Evolutionary conservation across 2,113 vertebrate genomes (phyloP), one percentile per base, ranked within the genome.

Genomic region (Peromyscus maniculatus): DNA sequence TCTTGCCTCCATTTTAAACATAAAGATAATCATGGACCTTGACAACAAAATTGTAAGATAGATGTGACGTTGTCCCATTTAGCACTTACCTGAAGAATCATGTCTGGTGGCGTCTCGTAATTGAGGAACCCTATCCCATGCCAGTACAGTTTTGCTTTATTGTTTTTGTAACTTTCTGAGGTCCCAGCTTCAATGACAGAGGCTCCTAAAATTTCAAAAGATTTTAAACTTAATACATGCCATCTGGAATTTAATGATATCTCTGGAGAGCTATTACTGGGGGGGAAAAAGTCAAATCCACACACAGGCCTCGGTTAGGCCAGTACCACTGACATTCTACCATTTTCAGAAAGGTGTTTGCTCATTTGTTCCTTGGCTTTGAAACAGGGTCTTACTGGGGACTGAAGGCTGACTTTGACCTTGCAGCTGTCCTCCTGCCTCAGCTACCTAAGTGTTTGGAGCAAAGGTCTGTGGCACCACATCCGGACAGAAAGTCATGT

Each of bases 51-150:
- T 64, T 4, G 7, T 91, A 57, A 77, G 94, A 36, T 16, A 57
- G 10, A 39, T 3, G 74, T 28, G 36, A 9, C 6, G 31, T 74
- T 1, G 21, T 80, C n/a, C 79, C 11, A 36, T 22, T 74, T 36
- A 15, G 52, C 39, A 79, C 31, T 82, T 96, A 98, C 98, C 98
- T 98, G 97, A 28, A 98, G 97, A 74, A 98, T 98, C 39, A 93
- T 66, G 4, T 98, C 97, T 21, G 98, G 98, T 17, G 98, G 97
- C 95, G 90, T 98, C 83, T 98, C 98, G 57, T 97, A 95, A 26
- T 92, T 97, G 24, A 98, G 64, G 89, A 98, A 95, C 3, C 94
- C 75, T 43, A 98, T 96, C 22, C 98, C 97, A 24, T 89, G 95
- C 98, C 98, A 98, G 62, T 75, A 97, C 1, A 98, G 93, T 57